Evolutionary conservation across 2,113 vertebrate genomes (phyloP), one percentile per base, ranked within the genome.

Genomic region (Oryzias curvinotus): DNA sequence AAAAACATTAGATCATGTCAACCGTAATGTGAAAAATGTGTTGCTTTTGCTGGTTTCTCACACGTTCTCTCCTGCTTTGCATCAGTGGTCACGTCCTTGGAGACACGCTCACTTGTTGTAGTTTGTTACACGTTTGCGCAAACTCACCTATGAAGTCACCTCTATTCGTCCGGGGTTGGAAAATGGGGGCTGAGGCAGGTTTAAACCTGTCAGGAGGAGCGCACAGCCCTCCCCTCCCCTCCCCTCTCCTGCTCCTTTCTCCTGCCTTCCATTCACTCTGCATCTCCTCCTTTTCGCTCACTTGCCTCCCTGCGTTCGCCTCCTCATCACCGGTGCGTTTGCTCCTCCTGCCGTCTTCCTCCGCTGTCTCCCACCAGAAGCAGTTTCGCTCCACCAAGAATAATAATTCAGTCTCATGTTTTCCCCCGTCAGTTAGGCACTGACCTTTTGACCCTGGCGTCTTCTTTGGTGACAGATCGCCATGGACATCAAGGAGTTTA

Each of bases 151-250:
- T 88, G 85, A 89, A 79, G 82, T 90, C 89, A 89, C 77, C 81
- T 74, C 77, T 71, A 62, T 63, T 65, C 42, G 55, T 46, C 44
- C 13, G 52, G 63, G 78, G 73, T 77, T 76, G 87, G 84, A 80
- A 88, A 87, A 89, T 78, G 75, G 84, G 84, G 84, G 80, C 64
- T 57, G 82, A 75, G 75, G 79, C 89, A 90, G 85, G 89, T 89
- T 86, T 64, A 59, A 88, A 86, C 89, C 86, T 89, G 89, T 85
- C 84, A 73, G 52, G 63, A 75, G 50, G 17, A 64, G 36, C 62
- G 56, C 47, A 26, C 71, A 25, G 36, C 67, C 73, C 71, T 80
- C 78, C 65, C 52, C 73, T 78, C 67, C 73, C 68, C 71, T 80
- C 78, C 65, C 52, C 73, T 78, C 67, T 72, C 68, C 77, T 76